Base-by-base conservation (phyloP, 2,797 vertebrate genomes). In the Enteromius thamalakanensis region DNA sequence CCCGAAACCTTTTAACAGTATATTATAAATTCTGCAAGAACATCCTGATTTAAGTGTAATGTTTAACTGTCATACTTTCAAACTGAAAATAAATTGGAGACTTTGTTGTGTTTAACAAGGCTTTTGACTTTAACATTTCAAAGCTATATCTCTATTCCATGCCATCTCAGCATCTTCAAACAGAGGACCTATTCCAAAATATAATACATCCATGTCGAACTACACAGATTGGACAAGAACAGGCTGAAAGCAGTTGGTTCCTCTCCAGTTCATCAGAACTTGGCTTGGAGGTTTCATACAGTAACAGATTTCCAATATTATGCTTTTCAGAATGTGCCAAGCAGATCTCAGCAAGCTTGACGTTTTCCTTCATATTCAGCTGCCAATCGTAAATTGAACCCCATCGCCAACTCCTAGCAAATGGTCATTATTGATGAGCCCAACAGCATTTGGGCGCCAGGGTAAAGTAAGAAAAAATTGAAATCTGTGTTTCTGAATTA, bases 341-440 rank as follows among this genome's bases (percentile, higher is more conserved):
- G 70, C 75, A 72, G 75, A 81, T 86, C 75, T 32, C 74, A 78
- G 79, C 72, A 81, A 82, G 58, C 69, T 78, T 87, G 82, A 84
- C 68, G 64, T 78, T 62, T 82, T 80, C 62, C 68, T 69, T 74
- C 29, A 64, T 68, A 79, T 68, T 74, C 47, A 75, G 55, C 37
- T 47, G 47, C 70, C 58, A 68, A 55, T 84, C 40, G 74, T 17
- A 49, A 58, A 40, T 55, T 32, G 78, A 40, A 69, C 29, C 49
- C 62, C 55, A 37, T 47, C 6, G 55, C 71, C 85, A 80, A 80
- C 58, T 69, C 64, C 32, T 80, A 45, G 70, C 53, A 68, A 83
- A 76, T 65, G 72, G 58, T 51, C 49, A 74, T 78, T 82, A 84
- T 49, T 75, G 60, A 79, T 76, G 76, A 80, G 64, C 23, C 42